Evolutionary conservation across 2,797 vertebrate species (phyloP).

Genomic region (Phataginus tetradactyla): DNA sequence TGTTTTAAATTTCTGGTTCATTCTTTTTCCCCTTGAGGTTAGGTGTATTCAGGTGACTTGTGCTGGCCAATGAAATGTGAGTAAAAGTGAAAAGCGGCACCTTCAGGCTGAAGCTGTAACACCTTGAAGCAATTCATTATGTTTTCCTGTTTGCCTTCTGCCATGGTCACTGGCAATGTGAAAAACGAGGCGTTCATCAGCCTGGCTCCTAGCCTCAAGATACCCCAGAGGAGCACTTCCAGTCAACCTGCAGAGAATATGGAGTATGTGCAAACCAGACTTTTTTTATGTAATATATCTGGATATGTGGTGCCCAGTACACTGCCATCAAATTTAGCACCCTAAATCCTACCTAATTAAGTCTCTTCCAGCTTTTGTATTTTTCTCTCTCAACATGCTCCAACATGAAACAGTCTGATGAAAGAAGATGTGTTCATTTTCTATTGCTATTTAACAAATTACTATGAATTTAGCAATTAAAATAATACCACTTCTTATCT

Average conservation of each 20-base stretch:
- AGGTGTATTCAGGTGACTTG: neutral
- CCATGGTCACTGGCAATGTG: neutral
- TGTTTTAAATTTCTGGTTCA: neutral
- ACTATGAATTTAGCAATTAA: neutral
- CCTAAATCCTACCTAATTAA: neutral
- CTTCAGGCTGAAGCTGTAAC: neutral
- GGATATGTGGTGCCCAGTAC: neutral
- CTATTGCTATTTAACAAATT: slow-evolving; percentile 10
- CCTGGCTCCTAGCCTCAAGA: neutral
- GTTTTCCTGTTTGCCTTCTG: neutral
- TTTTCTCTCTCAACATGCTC: neutral
- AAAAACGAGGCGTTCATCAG: neutral
- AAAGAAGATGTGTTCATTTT: neutral
- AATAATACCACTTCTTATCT: neutral
- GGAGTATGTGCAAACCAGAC: neutral
- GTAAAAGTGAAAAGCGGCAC: neutral
- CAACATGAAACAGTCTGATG: neutral
- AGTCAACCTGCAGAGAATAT: neutral
- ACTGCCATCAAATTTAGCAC: neutral
- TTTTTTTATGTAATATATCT: neutral
- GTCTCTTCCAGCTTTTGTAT: neutral
- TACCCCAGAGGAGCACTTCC: neutral
- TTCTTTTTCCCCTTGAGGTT: neutral
- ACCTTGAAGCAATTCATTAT: neutral
- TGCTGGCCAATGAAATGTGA: neutral